These are phyloP conservation scores for Panopea generosa DNA, from an alignment of 2,888 invertebrate species.

Conservation along the genomic window DNA sequence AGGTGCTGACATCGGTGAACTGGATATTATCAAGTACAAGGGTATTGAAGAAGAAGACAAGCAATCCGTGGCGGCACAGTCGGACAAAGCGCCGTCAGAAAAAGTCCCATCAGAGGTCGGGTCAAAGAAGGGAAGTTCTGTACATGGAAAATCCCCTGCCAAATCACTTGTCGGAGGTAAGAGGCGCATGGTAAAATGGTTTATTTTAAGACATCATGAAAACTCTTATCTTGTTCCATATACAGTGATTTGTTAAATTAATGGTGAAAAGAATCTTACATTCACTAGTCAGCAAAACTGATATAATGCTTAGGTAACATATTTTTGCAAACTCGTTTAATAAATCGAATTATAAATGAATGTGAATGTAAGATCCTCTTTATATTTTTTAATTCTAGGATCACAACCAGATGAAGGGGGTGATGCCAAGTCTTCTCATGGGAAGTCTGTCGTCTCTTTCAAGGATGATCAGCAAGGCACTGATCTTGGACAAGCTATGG, in stretches of 20 bases:
- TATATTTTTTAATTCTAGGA: too few relatives aligned
- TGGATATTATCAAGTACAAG: slow-evolving; percentile 73
- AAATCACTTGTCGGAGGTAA: slow-evolving; percentile 60
- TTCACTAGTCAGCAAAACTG: too few relatives aligned
- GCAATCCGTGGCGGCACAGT: slow-evolving; percentile 40
- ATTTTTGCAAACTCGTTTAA: too few relatives aligned
- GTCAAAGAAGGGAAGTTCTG: slow-evolving; percentile 60
- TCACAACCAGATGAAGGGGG: slow-evolving; percentile 24
- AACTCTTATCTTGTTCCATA: too few relatives aligned
- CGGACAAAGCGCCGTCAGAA: slow-evolving; percentile 44
- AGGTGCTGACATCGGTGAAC: slow-evolving; percentile 70
- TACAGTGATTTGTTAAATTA: too few relatives aligned
- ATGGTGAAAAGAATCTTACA: too few relatives aligned
- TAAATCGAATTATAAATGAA: too few relatives aligned
- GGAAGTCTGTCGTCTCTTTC: slow-evolving; percentile 59
- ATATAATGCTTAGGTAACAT: too few relatives aligned
- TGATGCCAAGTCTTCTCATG: slow-evolving; percentile 40
- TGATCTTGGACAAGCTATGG: slow-evolving; percentile 69
- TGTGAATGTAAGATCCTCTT: too few relatives aligned
- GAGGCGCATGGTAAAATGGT: too few relatives aligned
- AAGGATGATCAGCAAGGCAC: slow-evolving; percentile 57
- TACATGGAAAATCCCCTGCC: slow-evolving; percentile 48
- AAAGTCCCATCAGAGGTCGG: slow-evolving; percentile 58
- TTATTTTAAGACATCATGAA: too few relatives aligned
- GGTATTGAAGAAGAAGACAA: slow-evolving; percentile 42